Evolutionary conservation across 2,888 invertebrate genomes (phyloP).

Genomic region (Phragmatobia fuliginosa): DNA sequence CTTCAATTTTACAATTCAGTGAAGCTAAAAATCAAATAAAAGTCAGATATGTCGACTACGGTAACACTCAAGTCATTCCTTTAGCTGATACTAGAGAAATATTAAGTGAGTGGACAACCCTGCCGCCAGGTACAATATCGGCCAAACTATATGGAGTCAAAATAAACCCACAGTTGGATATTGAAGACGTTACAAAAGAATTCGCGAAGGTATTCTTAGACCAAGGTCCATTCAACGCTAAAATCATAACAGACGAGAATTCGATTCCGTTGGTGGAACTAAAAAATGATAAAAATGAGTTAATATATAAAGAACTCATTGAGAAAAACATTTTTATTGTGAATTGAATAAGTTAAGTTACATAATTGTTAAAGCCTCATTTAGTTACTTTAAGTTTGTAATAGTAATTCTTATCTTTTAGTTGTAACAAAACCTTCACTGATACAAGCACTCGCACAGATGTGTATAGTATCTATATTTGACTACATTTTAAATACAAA

Average conservation of each 20-base stretch:
- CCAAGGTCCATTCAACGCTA: slow-evolving; percentile 69
- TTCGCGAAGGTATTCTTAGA: slow-evolving; percentile 66
- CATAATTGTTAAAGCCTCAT: not conserved
- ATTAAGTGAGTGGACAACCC: slow-evolving; percentile 76
- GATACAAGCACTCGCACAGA: not conserved
- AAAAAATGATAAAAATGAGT: slow-evolving; percentile 59
- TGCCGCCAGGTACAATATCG: slow-evolving; percentile 84
- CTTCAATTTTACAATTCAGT: slow-evolving; percentile 85
- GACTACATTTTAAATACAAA: too few species aligned
- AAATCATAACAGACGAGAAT: slow-evolving; percentile 58
- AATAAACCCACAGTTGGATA: slow-evolving; percentile 66
- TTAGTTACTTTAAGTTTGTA: slow-evolving; percentile 4
- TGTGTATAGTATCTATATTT: not conserved
- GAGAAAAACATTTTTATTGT: slow-evolving; percentile 52
- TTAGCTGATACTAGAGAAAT: slow-evolving; percentile 80
- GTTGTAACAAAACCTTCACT: not conserved
- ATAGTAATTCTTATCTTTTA: not conserved
- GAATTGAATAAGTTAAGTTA: slow-evolving; percentile 5
- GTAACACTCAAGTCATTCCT: slow-evolving; percentile 87
- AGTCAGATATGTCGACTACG: slow-evolving; percentile 92
- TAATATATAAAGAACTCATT: slow-evolving; percentile 69
- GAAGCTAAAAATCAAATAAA: slow-evolving; percentile 76
- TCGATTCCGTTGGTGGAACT: slow-evolving; percentile 68
- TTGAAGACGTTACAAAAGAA: slow-evolving; percentile 62
- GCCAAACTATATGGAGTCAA: slow-evolving; percentile 77